Base-by-base conservation (phyloP, 2,113 vertebrate species). In the Sciurus niger region DNA sequence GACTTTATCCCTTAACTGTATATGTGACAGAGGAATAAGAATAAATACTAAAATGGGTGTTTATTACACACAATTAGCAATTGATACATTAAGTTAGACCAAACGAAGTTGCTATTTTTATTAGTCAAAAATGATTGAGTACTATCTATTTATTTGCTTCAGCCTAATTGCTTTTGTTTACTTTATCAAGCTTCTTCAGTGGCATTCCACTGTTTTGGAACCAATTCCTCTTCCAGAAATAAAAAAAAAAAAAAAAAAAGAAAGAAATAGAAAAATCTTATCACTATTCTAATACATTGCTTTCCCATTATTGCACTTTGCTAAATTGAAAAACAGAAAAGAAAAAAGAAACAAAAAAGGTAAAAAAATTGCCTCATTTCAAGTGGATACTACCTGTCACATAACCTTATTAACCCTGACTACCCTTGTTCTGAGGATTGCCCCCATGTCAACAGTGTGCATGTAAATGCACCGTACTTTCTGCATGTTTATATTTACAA, bases 181-280 rank as follows among this genome's bases (percentile, higher is more conserved):
- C 30, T 92, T 89, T 53, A 58, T 74, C 28, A 88, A 80, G 14
- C n/a, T 93, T 87, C 10, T 76, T 92, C 17, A 72, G 17, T 77
- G 67, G 32, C 4, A 76, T 73, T 65, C 28, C 25, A 84, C 11
- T 95, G 58, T 83, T 93, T 95, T 90, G 70, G 90, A 89, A 60
- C 9, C 0, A 43, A 22, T 70, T 95, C 25, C 24, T 93, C 46
- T 78, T 85, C 8, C n/a, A 79, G 43, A 60, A 51, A 51, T 51
- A 58, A 84, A 43, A 28, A 10, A 43, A 28, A 2, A 40, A 40
- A 40, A 40, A 40, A 40, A 40, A 60, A 51, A 43, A 60, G 58
- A 84, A n/a, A 28, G 8, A 43, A 25, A 72, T 20, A 74, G 6
- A 58, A 30, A 43, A 88, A 24, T 63, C n/a, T 65, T 58, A 40